Conservation (phyloP, 2,888 invertebrate species). For the Drosophila seclusa region DNA sequence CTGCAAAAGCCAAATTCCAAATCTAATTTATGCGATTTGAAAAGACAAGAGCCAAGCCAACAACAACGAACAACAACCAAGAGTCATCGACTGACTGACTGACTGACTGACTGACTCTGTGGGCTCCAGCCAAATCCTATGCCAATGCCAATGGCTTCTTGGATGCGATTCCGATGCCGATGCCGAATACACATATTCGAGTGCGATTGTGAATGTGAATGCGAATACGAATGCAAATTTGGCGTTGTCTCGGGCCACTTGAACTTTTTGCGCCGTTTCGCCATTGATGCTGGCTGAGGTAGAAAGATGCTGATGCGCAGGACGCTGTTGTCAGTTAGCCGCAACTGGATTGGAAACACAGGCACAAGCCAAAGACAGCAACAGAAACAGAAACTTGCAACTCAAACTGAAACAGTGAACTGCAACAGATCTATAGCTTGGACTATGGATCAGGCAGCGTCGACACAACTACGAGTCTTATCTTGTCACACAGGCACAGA, state of each 20-base stretch:
- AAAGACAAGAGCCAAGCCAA: slow-evolving; percentile 20
- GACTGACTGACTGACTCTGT: slow-evolving; percentile 1
- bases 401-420: slow-evolving; percentile 28
- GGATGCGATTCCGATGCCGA: slow-evolving; percentile 27
- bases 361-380: slow-evolving; percentile 64
- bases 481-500: slow-evolving; percentile 65
- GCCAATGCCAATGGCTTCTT: slow-evolving; percentile 58
- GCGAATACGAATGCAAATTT: slow-evolving; percentile 61
- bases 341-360: slow-evolving; percentile 18
- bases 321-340: slow-evolving; percentile 56
- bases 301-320: slow-evolving; percentile 59
- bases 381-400: slow-evolving; percentile 30
- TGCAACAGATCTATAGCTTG: slow-evolving; percentile 20
- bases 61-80: slow-evolving; percentile 6
- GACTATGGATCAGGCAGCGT: slow-evolving; percentile 22
- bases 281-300: slow-evolving; percentile 33
- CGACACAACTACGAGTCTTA: slow-evolving; percentile 52
- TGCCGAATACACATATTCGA: slow-evolving; percentile 29
- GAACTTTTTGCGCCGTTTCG: slow-evolving; percentile 44
- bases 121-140: slow-evolving; percentile 20
- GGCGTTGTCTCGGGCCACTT: slow-evolving; percentile 53
- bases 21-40: slow-evolving; percentile 68
- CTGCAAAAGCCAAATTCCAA: slow-evolving; percentile 56
- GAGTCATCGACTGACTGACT: slow-evolving; percentile 3
- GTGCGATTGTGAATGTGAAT: slow-evolving; percentile 25